These are phyloP conservation scores for Archegozetes longisetosus DNA, from an alignment of 1,140 invertebrate species.

Conservation along the genomic window DNA sequence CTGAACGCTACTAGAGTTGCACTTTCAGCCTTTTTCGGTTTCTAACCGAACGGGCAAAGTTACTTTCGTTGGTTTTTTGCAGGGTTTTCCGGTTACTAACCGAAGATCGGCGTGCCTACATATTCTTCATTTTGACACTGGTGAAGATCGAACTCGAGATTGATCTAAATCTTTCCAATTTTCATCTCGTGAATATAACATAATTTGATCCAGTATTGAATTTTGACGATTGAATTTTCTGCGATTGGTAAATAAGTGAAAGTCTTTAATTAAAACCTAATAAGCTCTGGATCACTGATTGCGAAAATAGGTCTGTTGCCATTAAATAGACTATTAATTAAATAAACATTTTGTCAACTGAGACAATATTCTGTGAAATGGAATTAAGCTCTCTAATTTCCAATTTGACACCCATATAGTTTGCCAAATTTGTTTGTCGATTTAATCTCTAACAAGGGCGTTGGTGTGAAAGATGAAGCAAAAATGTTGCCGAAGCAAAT, in stretches of 20 bases:
- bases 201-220: neutral
- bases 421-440: neutral
- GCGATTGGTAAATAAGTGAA: constrained; percentile 18
- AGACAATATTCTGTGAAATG: too few relatives aligned
- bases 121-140: constrained; percentile 37
- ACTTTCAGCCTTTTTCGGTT: too few relatives aligned
- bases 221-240: neutral
- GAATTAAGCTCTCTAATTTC: too few relatives aligned
- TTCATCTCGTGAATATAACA: constrained; percentile 25
- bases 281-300: constrained; percentile 15
- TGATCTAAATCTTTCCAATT: constrained; percentile 38
- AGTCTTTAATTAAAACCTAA: constrained; percentile 20
- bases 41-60: too few relatives aligned
- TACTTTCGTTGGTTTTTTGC: too few relatives aligned
- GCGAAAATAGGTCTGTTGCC: constrained; percentile 9
- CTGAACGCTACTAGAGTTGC: too few relatives aligned
- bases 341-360: too few relatives aligned
- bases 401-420: neutral
- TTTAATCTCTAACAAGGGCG: neutral
- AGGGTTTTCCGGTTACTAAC: too few relatives aligned
- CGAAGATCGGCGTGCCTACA: too few relatives aligned
- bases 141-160: constrained; percentile 42
- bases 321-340: neutral
- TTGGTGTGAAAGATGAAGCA: neutral
- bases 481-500: neutral